Evolutionary conservation across 2,113 vertebrate species (phyloP).

Genomic region (Sigmodon hispidus): DNA sequence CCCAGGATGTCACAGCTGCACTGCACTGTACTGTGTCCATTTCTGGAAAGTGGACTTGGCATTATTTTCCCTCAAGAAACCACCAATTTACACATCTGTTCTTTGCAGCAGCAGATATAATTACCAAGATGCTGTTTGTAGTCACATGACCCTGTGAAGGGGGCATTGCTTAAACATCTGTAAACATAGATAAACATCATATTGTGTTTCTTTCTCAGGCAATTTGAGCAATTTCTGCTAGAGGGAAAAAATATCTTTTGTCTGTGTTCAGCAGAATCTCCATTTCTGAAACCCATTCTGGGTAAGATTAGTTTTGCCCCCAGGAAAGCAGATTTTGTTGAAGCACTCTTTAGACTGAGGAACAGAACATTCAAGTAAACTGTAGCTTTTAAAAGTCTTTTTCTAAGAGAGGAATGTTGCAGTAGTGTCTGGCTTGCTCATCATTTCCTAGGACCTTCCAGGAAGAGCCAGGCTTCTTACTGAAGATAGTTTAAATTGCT

Average conservation of each 20-base stretch:
- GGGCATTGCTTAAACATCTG: constrained; percentile 79
- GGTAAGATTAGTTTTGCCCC: constrained; percentile 49
- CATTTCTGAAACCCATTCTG: constrained; percentile 31
- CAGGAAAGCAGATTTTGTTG: constrained; percentile 61
- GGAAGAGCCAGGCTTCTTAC: constrained; percentile 54
- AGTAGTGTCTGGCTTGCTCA: neutral
- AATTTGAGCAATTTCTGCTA: constrained; percentile 74
- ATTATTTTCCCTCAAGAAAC: constrained; percentile 76
- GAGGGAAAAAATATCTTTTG: constrained; percentile 55
- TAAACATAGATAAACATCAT: constrained; percentile 78
- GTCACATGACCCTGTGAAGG: constrained; percentile 72
- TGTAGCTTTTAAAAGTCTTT: neutral
- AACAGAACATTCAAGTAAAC: constrained; percentile 53
- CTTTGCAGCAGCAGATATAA: constrained; percentile 73
- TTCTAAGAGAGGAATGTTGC: neutral
- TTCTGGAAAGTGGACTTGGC: constrained; percentile 76
- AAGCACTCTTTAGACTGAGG: constrained; percentile 65
- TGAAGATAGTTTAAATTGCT: constrained; percentile 59
- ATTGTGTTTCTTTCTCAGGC: constrained; percentile 71
- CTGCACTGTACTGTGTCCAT: constrained; percentile 57
- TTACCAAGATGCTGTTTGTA: constrained; percentile 73
- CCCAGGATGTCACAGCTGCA: constrained; percentile 65
- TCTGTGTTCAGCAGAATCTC: constrained; percentile 22
- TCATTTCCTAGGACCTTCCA: constrained; percentile 40
- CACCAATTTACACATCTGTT: constrained; percentile 81